phyloP scores from a whole-genome alignment of 2,797 vertebrate species.

The Merluccius polli region DNA sequence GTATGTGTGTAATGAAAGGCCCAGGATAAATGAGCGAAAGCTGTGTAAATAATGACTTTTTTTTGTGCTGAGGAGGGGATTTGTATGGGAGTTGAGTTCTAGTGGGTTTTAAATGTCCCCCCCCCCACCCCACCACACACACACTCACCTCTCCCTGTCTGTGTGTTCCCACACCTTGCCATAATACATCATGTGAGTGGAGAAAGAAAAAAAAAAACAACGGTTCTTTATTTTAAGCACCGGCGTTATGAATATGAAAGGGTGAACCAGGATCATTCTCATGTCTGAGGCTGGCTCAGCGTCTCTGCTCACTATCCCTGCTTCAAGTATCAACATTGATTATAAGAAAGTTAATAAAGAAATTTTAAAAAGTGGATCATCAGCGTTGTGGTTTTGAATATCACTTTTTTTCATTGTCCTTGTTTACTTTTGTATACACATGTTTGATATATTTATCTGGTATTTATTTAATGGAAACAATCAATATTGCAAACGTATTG shows the following conservation, averaged over 20 bases:
- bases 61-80: conserved; percentile 64
- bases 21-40: conserved; percentile 56
- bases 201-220: conserved; percentile 26
- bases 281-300: conserved; percentile 58
- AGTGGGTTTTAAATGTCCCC: conserved; percentile 63
- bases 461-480: background rate
- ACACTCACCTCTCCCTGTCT: conserved; percentile 29
- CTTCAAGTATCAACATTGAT: conserved; percentile 73
- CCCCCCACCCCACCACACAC: conserved; percentile 9
- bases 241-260: conserved; percentile 49
- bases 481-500: background rate
- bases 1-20: conserved; percentile 62
- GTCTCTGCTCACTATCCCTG: conserved; percentile 69
- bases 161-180: conserved; percentile 63
- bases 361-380: conserved; percentile 60
- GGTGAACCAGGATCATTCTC: conserved; percentile 44
- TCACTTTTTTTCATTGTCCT: background rate
- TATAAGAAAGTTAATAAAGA: conserved; percentile 75
- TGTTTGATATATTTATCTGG: background rate
- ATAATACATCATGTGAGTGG: conserved; percentile 45
- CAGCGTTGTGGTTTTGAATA: conserved; percentile 13
- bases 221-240: conserved; percentile 38
- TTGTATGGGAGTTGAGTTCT: conserved; percentile 48
- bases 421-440: background rate
- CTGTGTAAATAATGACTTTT: conserved; percentile 68